A percentile compares a stretch with the other conserved stretches of the same genome.
Evolutionary conservation across 2,113 vertebrate species (phyloP).

Genomic region (Callocephalon fimbriatum): DNA sequence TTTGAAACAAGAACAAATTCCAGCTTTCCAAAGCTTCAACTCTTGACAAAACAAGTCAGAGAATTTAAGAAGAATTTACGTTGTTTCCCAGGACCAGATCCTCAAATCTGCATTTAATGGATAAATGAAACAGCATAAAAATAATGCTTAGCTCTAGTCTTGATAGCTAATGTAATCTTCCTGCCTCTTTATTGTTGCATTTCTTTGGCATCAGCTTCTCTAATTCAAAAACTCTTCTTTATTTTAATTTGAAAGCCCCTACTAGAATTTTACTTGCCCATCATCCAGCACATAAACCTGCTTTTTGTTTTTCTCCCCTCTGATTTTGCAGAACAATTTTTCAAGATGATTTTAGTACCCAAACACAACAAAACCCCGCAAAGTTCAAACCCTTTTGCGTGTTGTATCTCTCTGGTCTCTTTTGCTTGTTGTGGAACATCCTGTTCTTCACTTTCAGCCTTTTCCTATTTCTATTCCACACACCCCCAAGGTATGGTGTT

Average conservation of each 20-base stretch:
- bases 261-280: neutral
- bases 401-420: neutral
- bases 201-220: neutral
- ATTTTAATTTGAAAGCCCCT: neutral
- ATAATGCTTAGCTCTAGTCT: neutral
- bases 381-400: neutral
- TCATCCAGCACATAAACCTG: neutral
- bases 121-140: neutral
- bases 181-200: neutral
- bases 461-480: neutral
- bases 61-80: neutral
- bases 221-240: neutral
- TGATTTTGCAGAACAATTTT: neutral
- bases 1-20: neutral
- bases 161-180: neutral
- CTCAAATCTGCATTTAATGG: neutral
- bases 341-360: neutral
- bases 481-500: neutral
- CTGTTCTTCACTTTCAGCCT: neutral
- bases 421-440: neutral
- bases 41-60: neutral
- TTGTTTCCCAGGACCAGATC: neutral
- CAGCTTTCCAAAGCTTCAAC: neutral
- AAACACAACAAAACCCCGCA: neutral
- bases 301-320: neutral